Base-by-base conservation (phyloP, 2,797 vertebrate species). In the Pangasius mekongensis region DNA sequence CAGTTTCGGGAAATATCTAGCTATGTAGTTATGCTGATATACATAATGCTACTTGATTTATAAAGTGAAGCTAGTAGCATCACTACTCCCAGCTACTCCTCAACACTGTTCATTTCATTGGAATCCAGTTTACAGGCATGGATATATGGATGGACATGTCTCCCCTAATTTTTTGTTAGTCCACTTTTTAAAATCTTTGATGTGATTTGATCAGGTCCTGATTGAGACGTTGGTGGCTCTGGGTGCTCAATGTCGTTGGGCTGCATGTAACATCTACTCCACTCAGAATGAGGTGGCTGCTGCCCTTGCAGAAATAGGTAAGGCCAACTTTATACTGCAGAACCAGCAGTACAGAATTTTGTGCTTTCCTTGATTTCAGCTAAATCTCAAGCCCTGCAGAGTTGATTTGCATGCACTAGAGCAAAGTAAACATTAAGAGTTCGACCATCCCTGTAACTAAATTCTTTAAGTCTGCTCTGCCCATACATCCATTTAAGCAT, bases 211-310 rank as follows among this genome's bases (percentile, higher is more conserved):
- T 2, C 85, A 99, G 98, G 98, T 99, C 82, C 95, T 99, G 94
- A 98, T 99, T 47, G 98, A 99, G 96, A 99, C 98, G 0, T 95
- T 99, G 91, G 98, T 98, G 14, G 98, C 98, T 14, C 94, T 99
- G 85, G 98, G 98, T 1, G 98, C 98, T 0, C 98, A 99, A 95
- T 99, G 98, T 93, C 98, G 98, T 93, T 99, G 98, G 98, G 98
- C 98, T 30, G 98, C 98, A 76, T 99, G 98, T 73, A 99, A 99
- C 94, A 99, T 99, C 95, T 99, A 99, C 92, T 99, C 98, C 88
- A 99, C 98, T 87, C 98, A 99, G 94, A 99, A 99, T 9, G 98
- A 99, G 87, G 98, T 99, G 93, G 98, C 98, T 0, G 98, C 98
- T 52, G 98, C 98, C 60, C 92, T 99, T 60, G 98, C 98, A 47